Conservation (phyloP, 2,797 vertebrate genomes). For the Chelon auratus region DNA sequence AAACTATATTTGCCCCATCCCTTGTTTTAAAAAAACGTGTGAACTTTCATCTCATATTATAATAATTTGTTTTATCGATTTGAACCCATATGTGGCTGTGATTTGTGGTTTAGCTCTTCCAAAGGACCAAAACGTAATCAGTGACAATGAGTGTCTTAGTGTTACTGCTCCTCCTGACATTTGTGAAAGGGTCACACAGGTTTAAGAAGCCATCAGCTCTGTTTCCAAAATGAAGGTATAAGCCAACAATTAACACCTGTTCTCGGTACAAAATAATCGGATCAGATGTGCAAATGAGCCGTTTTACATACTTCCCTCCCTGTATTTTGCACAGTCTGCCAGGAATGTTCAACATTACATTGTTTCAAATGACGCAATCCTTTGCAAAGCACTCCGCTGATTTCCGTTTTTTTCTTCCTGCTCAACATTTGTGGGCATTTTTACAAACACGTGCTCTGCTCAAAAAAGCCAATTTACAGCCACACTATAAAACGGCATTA, state of each 20-base stretch:
- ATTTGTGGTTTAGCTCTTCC: background rate
- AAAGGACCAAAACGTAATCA: background rate
- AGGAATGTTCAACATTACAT: background rate
- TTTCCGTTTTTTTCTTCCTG: conserved; percentile 1
- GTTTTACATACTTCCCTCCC: conserved; percentile 17
- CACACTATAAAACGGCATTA: background rate
- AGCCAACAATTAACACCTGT: conserved; percentile 25
- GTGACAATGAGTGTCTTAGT: background rate
- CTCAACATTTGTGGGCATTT: background rate
- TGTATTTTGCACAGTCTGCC: background rate
- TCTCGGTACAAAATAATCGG: background rate
- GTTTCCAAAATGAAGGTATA: background rate
- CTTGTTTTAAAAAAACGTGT: background rate
- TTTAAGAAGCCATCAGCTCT: background rate
- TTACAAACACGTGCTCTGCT: background rate
- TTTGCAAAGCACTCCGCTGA: background rate
- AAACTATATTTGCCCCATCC: background rate
- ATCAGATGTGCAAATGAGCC: conserved; percentile 31
- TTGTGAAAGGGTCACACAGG: conserved; percentile 12
- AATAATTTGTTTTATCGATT: background rate
- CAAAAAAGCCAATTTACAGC: conserved; percentile 1
- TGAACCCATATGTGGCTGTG: background rate
- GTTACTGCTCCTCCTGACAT: background rate
- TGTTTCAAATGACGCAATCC: background rate
- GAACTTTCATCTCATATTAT: background rate